phyloP scores from a whole-genome alignment of 2,888 invertebrate species.

The Germaria angustata region DNA sequence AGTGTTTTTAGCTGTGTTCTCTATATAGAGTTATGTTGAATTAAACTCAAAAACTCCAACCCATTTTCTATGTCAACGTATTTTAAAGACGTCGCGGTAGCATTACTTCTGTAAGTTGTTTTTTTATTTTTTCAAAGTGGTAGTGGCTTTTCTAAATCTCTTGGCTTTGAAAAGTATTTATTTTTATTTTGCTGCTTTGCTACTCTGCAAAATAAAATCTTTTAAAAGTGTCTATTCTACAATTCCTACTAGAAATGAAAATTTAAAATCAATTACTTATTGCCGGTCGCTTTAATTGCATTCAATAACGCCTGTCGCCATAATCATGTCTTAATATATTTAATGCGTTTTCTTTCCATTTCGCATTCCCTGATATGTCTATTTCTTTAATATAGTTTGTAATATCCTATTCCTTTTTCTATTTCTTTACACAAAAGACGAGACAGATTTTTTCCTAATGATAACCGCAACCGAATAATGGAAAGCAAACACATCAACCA shows the following conservation, averaged over 20 bases:
- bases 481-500: not conserved
- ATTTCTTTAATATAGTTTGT: not conserved
- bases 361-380: not conserved
- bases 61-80: too few relatives aligned
- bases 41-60: too few relatives aligned
- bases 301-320: not conserved
- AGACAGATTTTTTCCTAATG: conserved; percentile 53
- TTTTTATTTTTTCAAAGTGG: too few relatives aligned
- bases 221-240: not conserved
- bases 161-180: too few relatives aligned
- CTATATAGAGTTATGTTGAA: too few relatives aligned
- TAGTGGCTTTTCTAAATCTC: too few relatives aligned
- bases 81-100: too few relatives aligned
- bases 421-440: conserved; percentile 37
- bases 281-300: not conserved
- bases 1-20: too few relatives aligned
- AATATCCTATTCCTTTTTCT: not conserved
- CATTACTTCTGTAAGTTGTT: too few relatives aligned
- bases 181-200: too few relatives aligned
- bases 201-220: too few relatives aligned
- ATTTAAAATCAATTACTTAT: conserved; percentile 8
- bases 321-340: not conserved
- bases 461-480: conserved; percentile 42
- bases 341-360: conserved; percentile 8
- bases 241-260: not conserved